phyloP scores from a whole-genome alignment of 2,797 vertebrate species.

The Lacerta viridis region DNA sequence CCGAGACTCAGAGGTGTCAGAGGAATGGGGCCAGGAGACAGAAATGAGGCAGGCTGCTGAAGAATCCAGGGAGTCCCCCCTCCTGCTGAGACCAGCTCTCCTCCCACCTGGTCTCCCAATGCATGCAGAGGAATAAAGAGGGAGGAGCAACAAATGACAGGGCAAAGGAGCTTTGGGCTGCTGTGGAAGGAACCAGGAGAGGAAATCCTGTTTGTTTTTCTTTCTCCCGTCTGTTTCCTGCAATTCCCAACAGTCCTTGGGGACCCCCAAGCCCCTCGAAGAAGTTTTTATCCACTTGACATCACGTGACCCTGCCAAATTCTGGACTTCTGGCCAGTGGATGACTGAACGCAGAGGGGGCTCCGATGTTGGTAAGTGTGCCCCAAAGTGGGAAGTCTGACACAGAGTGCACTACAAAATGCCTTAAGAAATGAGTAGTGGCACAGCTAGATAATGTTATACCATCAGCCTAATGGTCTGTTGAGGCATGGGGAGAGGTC shows the following conservation, averaged over 20 bases:
- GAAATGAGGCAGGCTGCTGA: too few relatives aligned
- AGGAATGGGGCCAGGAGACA: too few relatives aligned
- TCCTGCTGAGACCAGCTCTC: too few relatives aligned
- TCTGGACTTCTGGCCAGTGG: constrained; percentile 96
- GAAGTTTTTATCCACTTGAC: constrained; percentile 83
- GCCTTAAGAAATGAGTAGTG: not conserved
- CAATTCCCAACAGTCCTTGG: constrained; percentile 79
- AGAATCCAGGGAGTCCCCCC: too few relatives aligned
- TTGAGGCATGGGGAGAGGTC: not conserved
- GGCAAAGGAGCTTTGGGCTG: too few relatives aligned
- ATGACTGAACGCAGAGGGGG: constrained; percentile 92
- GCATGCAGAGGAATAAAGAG: too few relatives aligned
- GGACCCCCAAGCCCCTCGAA: constrained; percentile 75
- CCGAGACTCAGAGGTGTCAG: too few relatives aligned
- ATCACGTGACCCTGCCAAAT: constrained; percentile 81
- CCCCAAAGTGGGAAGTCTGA: not conserved
- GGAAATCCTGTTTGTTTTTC: not conserved
- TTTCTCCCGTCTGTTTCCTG: not conserved
- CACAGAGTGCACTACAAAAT: not conserved
- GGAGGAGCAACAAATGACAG: too few relatives aligned
- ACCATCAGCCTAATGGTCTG: too few relatives aligned
- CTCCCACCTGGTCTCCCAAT: too few relatives aligned
- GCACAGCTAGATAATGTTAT: too few relatives aligned
- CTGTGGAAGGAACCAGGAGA: not conserved
- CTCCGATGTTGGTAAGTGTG: constrained; percentile 88